Evolutionary conservation across 1,140 invertebrate species (phyloP).

Genomic region (Bombus ignitus): DNA sequence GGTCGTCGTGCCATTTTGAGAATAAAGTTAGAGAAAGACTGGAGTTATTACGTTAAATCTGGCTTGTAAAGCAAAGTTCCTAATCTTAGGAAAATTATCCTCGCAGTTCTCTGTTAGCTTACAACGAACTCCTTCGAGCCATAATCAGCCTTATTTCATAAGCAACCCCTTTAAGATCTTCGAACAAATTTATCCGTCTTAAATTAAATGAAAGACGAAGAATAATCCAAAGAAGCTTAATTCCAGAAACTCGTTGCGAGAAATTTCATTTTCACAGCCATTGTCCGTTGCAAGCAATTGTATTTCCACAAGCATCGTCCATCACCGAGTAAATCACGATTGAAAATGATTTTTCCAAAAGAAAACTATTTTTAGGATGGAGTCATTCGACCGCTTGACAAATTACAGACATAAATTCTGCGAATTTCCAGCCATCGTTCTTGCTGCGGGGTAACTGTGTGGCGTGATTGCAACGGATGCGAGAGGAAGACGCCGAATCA

Average conservation of each 20-base stretch:
- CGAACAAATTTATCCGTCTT: background rate
- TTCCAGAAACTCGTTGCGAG: too few species aligned
- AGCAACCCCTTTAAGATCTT: background rate
- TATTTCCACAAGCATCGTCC: too few species aligned
- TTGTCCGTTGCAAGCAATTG: too few species aligned
- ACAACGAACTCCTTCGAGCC: background rate
- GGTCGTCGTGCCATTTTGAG: background rate
- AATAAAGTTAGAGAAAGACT: background rate
- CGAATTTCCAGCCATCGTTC: too few species aligned
- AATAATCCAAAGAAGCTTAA: background rate
- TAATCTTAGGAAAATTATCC: background rate
- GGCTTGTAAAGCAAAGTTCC: background rate
- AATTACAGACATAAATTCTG: too few species aligned
- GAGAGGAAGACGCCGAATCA: constrained; percentile 2
- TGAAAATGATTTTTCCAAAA: background rate
- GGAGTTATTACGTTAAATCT: background rate
- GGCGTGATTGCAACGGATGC: too few species aligned
- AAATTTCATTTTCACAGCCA: too few species aligned
- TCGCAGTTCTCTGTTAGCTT: background rate
- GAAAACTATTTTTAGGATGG: background rate
- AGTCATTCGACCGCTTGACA: background rate
- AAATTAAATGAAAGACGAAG: background rate
- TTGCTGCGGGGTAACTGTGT: too few species aligned
- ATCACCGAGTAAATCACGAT: background rate
- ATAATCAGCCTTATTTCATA: background rate